Conservation (phyloP, 2,113 vertebrate genomes). For the Ardeotis arabs region DNA sequence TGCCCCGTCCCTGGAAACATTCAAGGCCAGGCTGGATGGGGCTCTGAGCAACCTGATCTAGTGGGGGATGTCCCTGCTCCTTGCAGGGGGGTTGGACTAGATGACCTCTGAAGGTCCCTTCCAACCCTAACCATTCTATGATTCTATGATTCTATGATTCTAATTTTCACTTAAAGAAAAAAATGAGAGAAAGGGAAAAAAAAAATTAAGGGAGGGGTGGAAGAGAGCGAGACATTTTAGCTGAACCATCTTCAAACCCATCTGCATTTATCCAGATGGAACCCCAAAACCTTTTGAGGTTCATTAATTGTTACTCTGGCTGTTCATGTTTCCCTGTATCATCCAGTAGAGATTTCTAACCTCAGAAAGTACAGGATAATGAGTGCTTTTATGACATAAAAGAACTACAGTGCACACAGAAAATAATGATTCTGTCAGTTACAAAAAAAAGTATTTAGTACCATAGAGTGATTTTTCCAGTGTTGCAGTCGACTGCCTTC, state of each 20-base stretch:
- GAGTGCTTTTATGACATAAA: conserved; percentile 33
- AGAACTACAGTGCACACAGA: background rate
- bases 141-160: too few relatives aligned
- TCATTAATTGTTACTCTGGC: background rate
- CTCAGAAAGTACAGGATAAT: conserved; percentile 27
- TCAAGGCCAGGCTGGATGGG: too few relatives aligned
- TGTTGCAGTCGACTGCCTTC: conserved; percentile 21
- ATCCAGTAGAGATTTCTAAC: conserved; percentile 35
- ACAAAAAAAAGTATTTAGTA: conserved; percentile 33
- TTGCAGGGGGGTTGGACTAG: too few relatives aligned
- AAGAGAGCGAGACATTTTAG: background rate
- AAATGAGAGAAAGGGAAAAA: too few relatives aligned
- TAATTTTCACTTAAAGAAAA: background rate
- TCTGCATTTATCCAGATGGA: background rate
- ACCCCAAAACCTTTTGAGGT: background rate
- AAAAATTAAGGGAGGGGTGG: fast-evolving
- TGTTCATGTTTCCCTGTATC: background rate
- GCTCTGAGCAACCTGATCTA: too few relatives aligned
- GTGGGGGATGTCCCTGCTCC: too few relatives aligned
- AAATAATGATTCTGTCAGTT: conserved; percentile 4
- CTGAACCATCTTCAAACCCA: background rate
- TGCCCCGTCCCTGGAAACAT: too few relatives aligned
- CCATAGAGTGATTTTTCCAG: conserved; percentile 1
- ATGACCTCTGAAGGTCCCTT: too few relatives aligned
- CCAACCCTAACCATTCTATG: too few relatives aligned